Evolutionary conservation across 2,888 invertebrate species (phyloP), one percentile per base, ranked within the genome.

Genomic region (Drosophila cracens): DNA sequence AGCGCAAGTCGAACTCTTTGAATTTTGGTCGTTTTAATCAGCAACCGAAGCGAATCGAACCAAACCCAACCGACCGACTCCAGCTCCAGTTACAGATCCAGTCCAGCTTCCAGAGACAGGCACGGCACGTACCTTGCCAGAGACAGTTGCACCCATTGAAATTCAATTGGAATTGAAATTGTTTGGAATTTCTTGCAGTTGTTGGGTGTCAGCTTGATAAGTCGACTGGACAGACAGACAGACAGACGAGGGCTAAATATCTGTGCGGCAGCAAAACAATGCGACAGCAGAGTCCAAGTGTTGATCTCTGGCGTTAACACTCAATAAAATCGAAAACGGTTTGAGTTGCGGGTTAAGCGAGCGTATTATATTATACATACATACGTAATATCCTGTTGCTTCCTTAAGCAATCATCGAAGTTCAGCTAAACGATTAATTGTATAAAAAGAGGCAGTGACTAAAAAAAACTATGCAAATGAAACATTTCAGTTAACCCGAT

Each of bases 161-260:
- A 90, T 90, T 82, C 76, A 80, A 77, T 68, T 67, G 74, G 59
- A 67, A 84, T 87, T 82, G 87, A 84, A 90, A 87, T 89, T 83
- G 82, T 83, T 83, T 91, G 92, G 92, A 92, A 92, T 92, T 91
- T 87, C 74, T 74, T 87, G 91, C 90, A 89, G 92, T 92, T 92
- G 92, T 92, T 91, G 89, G 92, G 92, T 92, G 92, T 92, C 92
- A 92, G 81, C 90, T 92, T 91, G 92, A 92, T 91, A 91, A 91
- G 92, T 92, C 86, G 86, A 67, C 36, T 48, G 48, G 54, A 21
- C 79, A 16, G 67, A 46, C 62, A n/a, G 51, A 46, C 64, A 25
- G 54, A 57, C 64, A 6, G 56, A 18, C 53, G n/a, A 51, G 13
- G 63, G 34, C 66, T 27, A 69, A 57, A 69, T 74, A 68, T 68